Percentiles rank a stretch among this genome's conserved stretches.
These are phyloP conservation scores for Endomychus coccineus DNA, from an alignment of 2,888 invertebrate genomes.

Conservation along the genomic window DNA sequence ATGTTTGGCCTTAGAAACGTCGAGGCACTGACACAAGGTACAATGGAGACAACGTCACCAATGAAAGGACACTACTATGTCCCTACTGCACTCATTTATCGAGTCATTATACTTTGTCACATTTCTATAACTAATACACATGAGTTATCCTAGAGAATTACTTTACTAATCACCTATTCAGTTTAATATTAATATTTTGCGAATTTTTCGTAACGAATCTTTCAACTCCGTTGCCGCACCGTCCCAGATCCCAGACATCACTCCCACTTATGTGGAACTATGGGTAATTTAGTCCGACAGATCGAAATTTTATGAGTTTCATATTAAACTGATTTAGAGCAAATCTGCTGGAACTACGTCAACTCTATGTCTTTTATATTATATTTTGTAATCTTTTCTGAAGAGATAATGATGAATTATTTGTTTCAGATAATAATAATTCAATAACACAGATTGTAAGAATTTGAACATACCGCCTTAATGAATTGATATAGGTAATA, in stretches of 20 bases:
- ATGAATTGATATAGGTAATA: too few relatives aligned
- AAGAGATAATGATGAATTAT: too few relatives aligned
- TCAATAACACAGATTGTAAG: too few relatives aligned
- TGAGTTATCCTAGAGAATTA: too few relatives aligned
- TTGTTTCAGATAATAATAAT: too few relatives aligned
- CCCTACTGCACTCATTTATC: slow-evolving; percentile 2
- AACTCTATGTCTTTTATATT: too few relatives aligned
- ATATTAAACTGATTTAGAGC: too few relatives aligned
- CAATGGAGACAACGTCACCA: slow-evolving; percentile 46
- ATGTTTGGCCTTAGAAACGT: slow-evolving; percentile 32
- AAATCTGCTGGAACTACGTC: too few relatives aligned
- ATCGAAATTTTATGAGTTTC: slow-evolving; percentile 84
- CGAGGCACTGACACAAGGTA: slow-evolving; percentile 40
- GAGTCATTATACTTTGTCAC: slow-evolving; percentile 5
- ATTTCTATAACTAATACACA: slow-evolving; percentile 8
- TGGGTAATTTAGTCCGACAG: too few relatives aligned
- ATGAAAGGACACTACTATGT: slow-evolving; percentile 12
- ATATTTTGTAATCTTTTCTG: too few relatives aligned
- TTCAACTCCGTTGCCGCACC: slow-evolving; percentile 32
- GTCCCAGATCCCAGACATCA: slow-evolving; percentile 39
- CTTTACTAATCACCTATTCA: neutral
- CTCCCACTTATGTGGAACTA: slow-evolving; percentile 43
- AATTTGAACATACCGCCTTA: too few relatives aligned
- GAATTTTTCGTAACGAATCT: slow-evolving; percentile 18
- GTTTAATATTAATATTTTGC: slow-evolving; percentile 9